Conservation (phyloP, 2,797 vertebrate genomes). For the Acestrorhynchus altus region DNA sequence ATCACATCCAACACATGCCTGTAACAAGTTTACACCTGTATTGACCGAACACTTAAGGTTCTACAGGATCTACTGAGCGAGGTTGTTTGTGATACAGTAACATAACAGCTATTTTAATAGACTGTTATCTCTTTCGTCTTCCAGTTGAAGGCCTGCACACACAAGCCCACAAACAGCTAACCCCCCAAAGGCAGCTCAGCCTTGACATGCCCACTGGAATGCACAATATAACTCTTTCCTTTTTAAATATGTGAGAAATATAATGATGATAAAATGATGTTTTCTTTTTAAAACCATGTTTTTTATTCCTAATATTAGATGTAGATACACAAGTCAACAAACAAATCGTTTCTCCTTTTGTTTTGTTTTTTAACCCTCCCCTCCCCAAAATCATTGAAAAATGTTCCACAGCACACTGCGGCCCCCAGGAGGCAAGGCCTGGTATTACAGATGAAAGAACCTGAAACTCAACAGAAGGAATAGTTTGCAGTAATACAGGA, state of each 20-base stretch:
- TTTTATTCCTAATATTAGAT: slow-evolving; percentile 86
- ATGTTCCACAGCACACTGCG: slow-evolving; percentile 84
- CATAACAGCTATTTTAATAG: background rate
- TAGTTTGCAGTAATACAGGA: slow-evolving; percentile 76
- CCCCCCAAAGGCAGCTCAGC: background rate
- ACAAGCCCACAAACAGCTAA: background rate
- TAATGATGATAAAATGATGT: background rate
- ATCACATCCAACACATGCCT: no score
- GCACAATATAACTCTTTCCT: background rate
- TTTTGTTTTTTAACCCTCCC: slow-evolving; percentile 60
- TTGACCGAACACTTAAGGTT: no score
- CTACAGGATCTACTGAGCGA: no score
- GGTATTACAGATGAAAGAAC: slow-evolving; percentile 79
- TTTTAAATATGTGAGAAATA: no score
- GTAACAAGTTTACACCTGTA: no score
- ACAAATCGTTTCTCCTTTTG: slow-evolving; percentile 63
- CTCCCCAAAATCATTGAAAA: slow-evolving; percentile 68
- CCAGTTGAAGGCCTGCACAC: background rate
- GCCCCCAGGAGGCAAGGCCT: slow-evolving; percentile 80
- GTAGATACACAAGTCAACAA: slow-evolving; percentile 85
- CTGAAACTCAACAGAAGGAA: slow-evolving; percentile 84
- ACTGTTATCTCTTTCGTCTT: background rate
- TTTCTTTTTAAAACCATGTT: slow-evolving; percentile 79
- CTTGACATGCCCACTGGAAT: background rate
- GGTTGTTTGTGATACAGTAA: background rate